A percentile compares a stretch with the other conserved stretches of the same genome.
These are phyloP conservation scores for Hoplodrina ambigua DNA, from an alignment of 2,888 invertebrate genomes.

Conservation along the genomic window DNA sequence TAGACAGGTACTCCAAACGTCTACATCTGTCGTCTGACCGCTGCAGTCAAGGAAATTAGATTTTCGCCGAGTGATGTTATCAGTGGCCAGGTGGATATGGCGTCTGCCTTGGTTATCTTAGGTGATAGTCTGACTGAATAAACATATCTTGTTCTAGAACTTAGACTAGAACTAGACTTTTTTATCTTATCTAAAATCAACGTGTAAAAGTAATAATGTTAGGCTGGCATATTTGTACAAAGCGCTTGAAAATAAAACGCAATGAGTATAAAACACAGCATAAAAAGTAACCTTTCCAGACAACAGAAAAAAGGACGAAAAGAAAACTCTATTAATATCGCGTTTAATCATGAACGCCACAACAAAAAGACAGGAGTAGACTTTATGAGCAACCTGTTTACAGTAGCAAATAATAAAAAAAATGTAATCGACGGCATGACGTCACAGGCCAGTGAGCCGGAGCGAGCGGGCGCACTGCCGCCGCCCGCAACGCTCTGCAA, in stretches of 20 bases:
- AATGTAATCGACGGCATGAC: slow-evolving; percentile 84
- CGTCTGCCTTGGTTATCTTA: slow-evolving; percentile 37
- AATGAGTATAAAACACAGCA: slow-evolving; percentile 32
- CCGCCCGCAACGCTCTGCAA: slow-evolving; percentile 83
- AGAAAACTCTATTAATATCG: slow-evolving; percentile 66
- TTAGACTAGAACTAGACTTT: neutral
- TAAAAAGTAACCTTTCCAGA: slow-evolving; percentile 51
- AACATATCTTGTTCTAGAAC: slow-evolving; percentile 25
- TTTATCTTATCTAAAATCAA: neutral
- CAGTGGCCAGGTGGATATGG: slow-evolving; percentile 33
- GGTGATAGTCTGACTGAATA: slow-evolving; percentile 20
- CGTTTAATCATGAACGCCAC: slow-evolving; percentile 68
- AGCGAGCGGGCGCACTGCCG: slow-evolving; percentile 75
- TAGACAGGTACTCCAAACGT: neutral
- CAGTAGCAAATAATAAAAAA: slow-evolving; percentile 83
- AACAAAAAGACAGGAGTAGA: slow-evolving; percentile 78
- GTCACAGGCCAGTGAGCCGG: slow-evolving; percentile 87
- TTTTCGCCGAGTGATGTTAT: slow-evolving; percentile 48
- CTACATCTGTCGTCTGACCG: slow-evolving; percentile 46
- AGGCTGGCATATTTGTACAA: slow-evolving; percentile 1
- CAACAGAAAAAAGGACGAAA: slow-evolving; percentile 52
- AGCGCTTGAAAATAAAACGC: slow-evolving; percentile 19
- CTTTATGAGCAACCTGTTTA: slow-evolving; percentile 86
- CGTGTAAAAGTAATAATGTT: neutral
- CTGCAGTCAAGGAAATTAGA: slow-evolving; percentile 52